Evolutionary conservation across 1,140 invertebrate species (phyloP).

Genomic region (Campoletis sonorensis): DNA sequence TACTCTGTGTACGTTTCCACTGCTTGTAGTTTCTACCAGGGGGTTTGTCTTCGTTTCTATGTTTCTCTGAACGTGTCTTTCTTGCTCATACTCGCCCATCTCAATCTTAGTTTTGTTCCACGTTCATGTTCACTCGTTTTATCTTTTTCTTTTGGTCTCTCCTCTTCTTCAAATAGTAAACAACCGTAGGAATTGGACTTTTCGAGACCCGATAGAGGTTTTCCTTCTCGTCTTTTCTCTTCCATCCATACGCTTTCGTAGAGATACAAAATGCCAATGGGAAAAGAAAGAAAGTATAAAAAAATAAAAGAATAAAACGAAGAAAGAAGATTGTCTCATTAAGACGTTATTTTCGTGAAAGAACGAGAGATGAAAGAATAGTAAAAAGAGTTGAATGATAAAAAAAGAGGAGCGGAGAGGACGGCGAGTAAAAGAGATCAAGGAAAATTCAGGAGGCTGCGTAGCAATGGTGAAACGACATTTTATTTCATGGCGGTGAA

Average conservation of each 20-base stretch:
- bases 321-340: conserved; percentile 46
- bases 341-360: conserved; percentile 46
- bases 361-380: background rate
- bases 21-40: background rate
- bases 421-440: background rate
- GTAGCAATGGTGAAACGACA: conserved; percentile 3
- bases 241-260: background rate
- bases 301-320: background rate
- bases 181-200: conserved; percentile 52
- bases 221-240: conserved; percentile 9
- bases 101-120: conserved; percentile 26
- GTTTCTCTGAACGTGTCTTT: conserved; percentile 37
- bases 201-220: conserved; percentile 51
- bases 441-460: conserved; percentile 25
- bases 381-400: background rate
- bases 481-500: background rate
- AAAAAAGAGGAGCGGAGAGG: background rate
- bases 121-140: conserved; percentile 14
- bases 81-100: conserved; percentile 31
- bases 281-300: conserved; percentile 19
- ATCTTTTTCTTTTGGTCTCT: conserved; percentile 1
- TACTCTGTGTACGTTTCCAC: background rate
- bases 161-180: conserved; percentile 44
- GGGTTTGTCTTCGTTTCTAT: conserved; percentile 8
- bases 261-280: background rate